Percentiles rank a stretch among this genome's conserved stretches.
These are phyloP conservation scores for Philonicus albiceps DNA, from an alignment of 2,888 invertebrate species.

Conservation along the genomic window DNA sequence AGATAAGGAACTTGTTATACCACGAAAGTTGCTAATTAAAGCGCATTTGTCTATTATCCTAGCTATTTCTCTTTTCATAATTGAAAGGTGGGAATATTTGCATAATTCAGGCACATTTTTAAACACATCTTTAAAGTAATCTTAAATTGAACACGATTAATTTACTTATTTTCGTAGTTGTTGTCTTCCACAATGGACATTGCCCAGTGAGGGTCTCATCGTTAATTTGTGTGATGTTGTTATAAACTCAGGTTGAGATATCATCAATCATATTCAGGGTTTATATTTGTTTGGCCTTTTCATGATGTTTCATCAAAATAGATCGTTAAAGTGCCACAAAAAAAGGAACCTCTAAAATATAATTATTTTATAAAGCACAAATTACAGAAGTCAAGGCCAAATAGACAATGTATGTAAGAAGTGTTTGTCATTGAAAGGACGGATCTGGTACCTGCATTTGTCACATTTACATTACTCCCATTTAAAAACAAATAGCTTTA, in stretches of 20 bases:
- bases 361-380: no score
- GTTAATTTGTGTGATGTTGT: not conserved
- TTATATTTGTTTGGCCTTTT: not conserved
- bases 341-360: not conserved
- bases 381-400: no score
- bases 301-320: not conserved
- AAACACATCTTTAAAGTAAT: not conserved
- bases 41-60: conserved; percentile 15
- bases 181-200: not conserved
- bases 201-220: not conserved
- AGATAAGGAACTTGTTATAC: conserved; percentile 28
- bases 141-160: not conserved
- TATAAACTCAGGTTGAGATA: not conserved
- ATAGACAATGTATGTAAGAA: not conserved
- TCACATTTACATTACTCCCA: not conserved
- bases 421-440: not conserved
- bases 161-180: not conserved
- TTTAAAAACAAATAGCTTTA: not conserved
- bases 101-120: conserved; percentile 19
- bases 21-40: conserved; percentile 25
- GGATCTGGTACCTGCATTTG: not conserved
- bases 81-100: not conserved
- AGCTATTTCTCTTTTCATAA: conserved; percentile 34
- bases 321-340: not conserved
- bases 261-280: not conserved